A percentile compares a stretch with the other conserved stretches of the same genome.
Evolutionary conservation across 2,797 vertebrate species (phyloP).

Genomic region (Gallinago nigripennis): DNA sequence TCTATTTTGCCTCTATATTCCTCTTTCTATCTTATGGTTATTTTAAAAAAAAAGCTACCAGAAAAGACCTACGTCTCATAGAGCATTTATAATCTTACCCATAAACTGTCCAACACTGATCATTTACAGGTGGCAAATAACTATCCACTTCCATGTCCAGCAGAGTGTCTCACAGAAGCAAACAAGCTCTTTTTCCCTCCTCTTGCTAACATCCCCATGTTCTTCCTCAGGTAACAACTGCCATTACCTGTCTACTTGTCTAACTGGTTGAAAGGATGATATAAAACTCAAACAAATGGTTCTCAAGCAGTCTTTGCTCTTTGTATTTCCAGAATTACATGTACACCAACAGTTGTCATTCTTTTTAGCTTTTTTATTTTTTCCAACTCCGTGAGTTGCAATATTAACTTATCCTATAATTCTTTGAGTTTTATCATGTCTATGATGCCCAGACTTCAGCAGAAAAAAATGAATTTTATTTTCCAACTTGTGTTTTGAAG

Average conservation of each 20-base stretch:
- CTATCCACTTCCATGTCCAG: background rate
- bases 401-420: background rate
- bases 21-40: background rate
- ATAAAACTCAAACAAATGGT: background rate
- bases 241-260: background rate
- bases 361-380: background rate
- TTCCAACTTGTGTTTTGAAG: background rate
- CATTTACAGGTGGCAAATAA: background rate
- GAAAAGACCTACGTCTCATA: background rate
- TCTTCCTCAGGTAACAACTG: background rate
- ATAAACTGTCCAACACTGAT: background rate
- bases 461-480: background rate
- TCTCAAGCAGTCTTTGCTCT: background rate
- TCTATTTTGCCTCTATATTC: background rate
- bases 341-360: background rate
- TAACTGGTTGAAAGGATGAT: background rate
- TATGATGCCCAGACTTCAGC: background rate
- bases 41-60: background rate
- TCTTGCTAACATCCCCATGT: background rate
- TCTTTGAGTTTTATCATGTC: background rate
- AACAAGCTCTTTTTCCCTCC: background rate
- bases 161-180: background rate
- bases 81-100: background rate
- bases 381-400: background rate
- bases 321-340: background rate